Base-by-base conservation (phyloP, 2,113 vertebrate genomes). In the Myotis brandtii region DNA sequence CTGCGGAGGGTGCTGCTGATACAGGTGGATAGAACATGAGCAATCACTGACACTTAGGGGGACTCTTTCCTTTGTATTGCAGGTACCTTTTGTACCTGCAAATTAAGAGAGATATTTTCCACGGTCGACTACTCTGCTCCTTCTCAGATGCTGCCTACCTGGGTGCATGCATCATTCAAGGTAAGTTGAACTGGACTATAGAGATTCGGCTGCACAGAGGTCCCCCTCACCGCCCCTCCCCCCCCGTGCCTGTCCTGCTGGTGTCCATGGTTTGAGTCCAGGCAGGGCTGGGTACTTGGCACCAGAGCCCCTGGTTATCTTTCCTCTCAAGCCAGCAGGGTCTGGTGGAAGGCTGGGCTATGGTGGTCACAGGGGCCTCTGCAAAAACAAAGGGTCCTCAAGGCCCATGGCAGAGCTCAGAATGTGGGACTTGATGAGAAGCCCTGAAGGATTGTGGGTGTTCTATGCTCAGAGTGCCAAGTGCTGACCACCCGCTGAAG, bases 81-180 rank as follows among this genome's bases (percentile, higher is more conserved):
- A 99, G 99, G 97, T 99, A 99, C 94, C 99, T 99, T 88, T 97
- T 99, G 94, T 99, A 99, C 95, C 98, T 99, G 84, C 99, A 99
- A 97, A 95, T 99, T 97, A 99, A 99, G 98, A 99, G 99, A 94
- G 99, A 99, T n/a, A 99, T 99, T 98, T 99, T 99, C 97, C 99
- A 99, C 9, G 99, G 99, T 14, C 99, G 99, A 80, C 98, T 99
- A 96, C 98, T 99, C 79, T 99, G 99, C 93, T 99, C 99, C 32
- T 99, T 99, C 95, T 99, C 99, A 69, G 99, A 99, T 96, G 99
- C 99, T 96, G 99, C 99, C 43, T 99, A 99, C 96, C 97, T 99
- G 94, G 99, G 99, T 98, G 99, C 99, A 90, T 99, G 99, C 96
- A 99, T 99, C 37, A 96, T 99, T 14, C 99, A 99, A 99, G 99